Percentiles rank a stretch among this genome's conserved stretches.
phyloP scores from a whole-genome alignment of 1,140 invertebrate species.

The Asbolus verrucosus region DNA sequence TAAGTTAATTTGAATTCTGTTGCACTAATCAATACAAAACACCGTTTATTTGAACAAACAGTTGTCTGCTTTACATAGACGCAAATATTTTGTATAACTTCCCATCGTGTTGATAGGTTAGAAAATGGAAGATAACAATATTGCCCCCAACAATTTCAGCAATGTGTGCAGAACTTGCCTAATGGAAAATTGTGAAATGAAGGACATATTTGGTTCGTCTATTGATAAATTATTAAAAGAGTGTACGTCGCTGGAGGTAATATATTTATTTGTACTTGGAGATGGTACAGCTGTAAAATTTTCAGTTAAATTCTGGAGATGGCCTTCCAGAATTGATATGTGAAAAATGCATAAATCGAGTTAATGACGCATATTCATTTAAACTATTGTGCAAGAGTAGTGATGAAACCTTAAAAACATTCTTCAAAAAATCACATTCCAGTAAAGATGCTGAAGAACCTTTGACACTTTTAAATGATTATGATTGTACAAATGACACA shows the following conservation, averaged over 20 bases:
- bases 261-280: neutral
- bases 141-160: slow-evolving; percentile 1
- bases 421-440: neutral
- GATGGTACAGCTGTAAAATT: neutral
- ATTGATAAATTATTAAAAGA: slow-evolving; percentile 28
- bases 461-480: neutral
- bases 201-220: slow-evolving; percentile 43
- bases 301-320: slow-evolving; percentile 25
- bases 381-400: slow-evolving; percentile 38
- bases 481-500: neutral
- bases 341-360: slow-evolving; percentile 41
- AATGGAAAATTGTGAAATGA: slow-evolving; percentile 7
- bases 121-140: neutral
- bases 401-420: neutral
- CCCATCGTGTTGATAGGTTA: neutral
- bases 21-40: no score
- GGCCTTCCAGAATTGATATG: slow-evolving; percentile 50
- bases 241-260: slow-evolving; percentile 43
- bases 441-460: neutral
- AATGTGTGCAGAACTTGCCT: slow-evolving; percentile 43
- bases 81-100: no score
- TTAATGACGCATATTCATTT: slow-evolving; percentile 46
- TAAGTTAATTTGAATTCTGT: no score
- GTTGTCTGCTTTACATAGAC: no score
- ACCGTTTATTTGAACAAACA: no score